Conservation (phyloP, 2,797 vertebrate genomes). For the Bryconaethiops microstoma region DNA sequence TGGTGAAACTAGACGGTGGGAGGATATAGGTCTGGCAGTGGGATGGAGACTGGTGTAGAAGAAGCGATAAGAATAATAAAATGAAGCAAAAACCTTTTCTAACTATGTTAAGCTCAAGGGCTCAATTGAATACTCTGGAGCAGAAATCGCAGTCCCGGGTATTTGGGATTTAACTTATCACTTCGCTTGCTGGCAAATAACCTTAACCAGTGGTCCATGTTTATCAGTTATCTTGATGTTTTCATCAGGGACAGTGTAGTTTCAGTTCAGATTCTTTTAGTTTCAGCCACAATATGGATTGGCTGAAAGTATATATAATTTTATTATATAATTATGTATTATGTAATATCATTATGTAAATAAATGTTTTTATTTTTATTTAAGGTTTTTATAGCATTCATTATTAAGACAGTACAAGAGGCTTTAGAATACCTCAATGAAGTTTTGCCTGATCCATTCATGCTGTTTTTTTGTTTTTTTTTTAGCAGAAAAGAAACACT, state of each 20-base stretch:
- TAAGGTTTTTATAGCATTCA: too few relatives aligned
- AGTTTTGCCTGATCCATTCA: too few relatives aligned
- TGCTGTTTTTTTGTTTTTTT: too few relatives aligned
- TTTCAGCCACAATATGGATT: too few relatives aligned
- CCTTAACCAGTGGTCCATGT: not conserved
- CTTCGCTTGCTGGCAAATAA: not conserved
- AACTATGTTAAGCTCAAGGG: not conserved
- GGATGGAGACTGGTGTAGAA: conserved; percentile 70
- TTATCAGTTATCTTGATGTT: not conserved
- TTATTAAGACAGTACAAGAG: too few relatives aligned
- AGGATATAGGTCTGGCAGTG: conserved; percentile 73
- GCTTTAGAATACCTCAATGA: too few relatives aligned
- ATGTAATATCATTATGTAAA: too few relatives aligned
- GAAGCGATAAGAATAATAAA: not conserved
- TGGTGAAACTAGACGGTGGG: conserved; percentile 74
- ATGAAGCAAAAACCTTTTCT: not conserved
- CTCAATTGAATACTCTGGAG: not conserved
- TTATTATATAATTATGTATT: too few relatives aligned
- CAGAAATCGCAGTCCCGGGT: not conserved
- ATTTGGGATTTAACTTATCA: not conserved
- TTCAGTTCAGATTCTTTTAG: too few relatives aligned
- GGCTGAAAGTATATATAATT: too few relatives aligned
- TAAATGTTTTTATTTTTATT: too few relatives aligned
- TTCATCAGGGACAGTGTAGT: not conserved
- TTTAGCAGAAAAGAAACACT: not conserved